These are phyloP conservation scores for mouse (Mus musculus) DNA, from an alignment of 2,113 vertebrate genomes.

Conservation along the genomic window GRCm39 chr8:88550501-88551000, in stretches of 20 bases:
- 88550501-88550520: neutral
- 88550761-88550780: neutral
- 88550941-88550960: neutral
- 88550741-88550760: neutral
- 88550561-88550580: neutral
- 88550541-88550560: too few species aligned
- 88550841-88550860: too few species aligned
- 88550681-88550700: too few species aligned
- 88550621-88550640: neutral
- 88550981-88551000: too few species aligned
- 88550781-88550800: neutral
- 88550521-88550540: neutral
- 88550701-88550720: too few species aligned
- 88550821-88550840: neutral
- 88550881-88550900: neutral
- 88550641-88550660: accelerated
- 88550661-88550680: neutral
- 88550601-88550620: neutral
- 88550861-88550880: neutral
- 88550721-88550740: neutral
- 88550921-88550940: too few species aligned
- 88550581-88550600: neutral
- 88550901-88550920: neutral
- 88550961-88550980: neutral
- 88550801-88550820: neutral